These are phyloP conservation scores for Drosophila anomalata DNA, from an alignment of 2,888 invertebrate species.

Conservation along the genomic window DNA sequence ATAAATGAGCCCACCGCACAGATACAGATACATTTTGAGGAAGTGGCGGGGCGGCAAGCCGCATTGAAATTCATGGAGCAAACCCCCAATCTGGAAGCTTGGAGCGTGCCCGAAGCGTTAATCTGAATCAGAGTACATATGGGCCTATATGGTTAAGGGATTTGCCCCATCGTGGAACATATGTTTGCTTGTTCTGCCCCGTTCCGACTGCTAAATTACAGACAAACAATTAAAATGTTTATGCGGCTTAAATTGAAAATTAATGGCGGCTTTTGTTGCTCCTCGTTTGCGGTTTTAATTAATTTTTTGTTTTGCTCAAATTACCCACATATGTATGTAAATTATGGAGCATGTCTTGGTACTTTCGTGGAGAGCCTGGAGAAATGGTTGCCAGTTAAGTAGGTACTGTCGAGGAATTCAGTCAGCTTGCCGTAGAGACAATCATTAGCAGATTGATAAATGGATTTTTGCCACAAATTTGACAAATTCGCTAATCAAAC, in stretches of 20 bases:
- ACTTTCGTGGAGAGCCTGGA: background rate
- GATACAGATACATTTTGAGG: background rate
- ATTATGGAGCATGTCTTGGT: slow-evolving; percentile 20
- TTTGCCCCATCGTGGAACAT: slow-evolving; percentile 50
- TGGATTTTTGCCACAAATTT: slow-evolving; percentile 66
- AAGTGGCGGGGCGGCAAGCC: slow-evolving; percentile 29
- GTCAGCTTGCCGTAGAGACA: slow-evolving; percentile 2
- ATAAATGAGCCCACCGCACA: slow-evolving; percentile 67
- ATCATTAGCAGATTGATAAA: slow-evolving; percentile 76
- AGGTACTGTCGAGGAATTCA: slow-evolving; percentile 2
- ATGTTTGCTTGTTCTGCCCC: slow-evolving; percentile 70
- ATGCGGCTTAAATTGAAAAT: slow-evolving; percentile 78
- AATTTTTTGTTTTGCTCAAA: slow-evolving; percentile 39
- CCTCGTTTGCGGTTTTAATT: slow-evolving; percentile 33
- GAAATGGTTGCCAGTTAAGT: background rate
- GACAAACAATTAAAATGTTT: slow-evolving; percentile 81
- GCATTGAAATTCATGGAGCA: slow-evolving; percentile 71
- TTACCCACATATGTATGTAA: slow-evolving; percentile 28
- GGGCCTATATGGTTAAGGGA: slow-evolving; percentile 16
- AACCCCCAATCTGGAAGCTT: slow-evolving; percentile 37
- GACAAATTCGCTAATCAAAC: slow-evolving; percentile 71
- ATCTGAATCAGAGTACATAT: slow-evolving; percentile 56
- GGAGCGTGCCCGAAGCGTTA: slow-evolving; percentile 58
- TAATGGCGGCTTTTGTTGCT: slow-evolving; percentile 65
- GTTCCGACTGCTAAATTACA: slow-evolving; percentile 50